Evolutionary conservation across 2,797 vertebrate genomes (phyloP), one percentile per base, ranked within the genome.

Genomic region (Schizopygopsis pylzovi): DNA sequence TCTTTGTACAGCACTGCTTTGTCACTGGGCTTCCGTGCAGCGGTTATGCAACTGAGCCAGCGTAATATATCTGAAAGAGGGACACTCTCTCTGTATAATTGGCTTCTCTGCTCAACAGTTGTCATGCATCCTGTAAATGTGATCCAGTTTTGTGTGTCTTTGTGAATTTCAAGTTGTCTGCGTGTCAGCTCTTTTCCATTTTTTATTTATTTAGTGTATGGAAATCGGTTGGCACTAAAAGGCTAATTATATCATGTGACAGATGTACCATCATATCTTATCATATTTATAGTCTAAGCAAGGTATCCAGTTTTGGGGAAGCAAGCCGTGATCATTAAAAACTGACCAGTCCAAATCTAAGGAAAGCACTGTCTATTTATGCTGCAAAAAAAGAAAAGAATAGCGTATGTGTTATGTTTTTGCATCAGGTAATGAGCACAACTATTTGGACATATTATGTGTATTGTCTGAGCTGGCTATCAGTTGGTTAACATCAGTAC

Each of bases 31-130:
- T 90, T 90, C 89, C 89, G 86, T 80, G 82, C 82, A 85, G 88
- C 85, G 82, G 81, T 90, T 90, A 89, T 90, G 89, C 89, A 89
- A 90, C 71, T 80, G 86, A 90, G 85, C 63, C 86, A 81, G 83
- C 85, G 77, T 70, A 67, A 86, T 77, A 84, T 70, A 83, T n/a
- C 75, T 16, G 81, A 79, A 79, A 80, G 81, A 85, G 70, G 47
- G 72, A 86, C 52, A 37, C 76, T 79, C 22, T 79, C 22, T 82
- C 68, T 75, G 45, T 84, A 67, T 56, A 77, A 73, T 81, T 25
- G 33, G 65, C 47, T 68, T 54, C 8, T 82, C 65, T 63, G 33
- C 52, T 73, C 33, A 86, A 86, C 78, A 59, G 18, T 77, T 78
- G 54, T 82, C 82, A 87, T 82, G 65, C 79, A 70, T 85, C 81